Evolutionary conservation across 2,113 vertebrate species (phyloP).

Genomic region (Potamarius usumacintae): DNA sequence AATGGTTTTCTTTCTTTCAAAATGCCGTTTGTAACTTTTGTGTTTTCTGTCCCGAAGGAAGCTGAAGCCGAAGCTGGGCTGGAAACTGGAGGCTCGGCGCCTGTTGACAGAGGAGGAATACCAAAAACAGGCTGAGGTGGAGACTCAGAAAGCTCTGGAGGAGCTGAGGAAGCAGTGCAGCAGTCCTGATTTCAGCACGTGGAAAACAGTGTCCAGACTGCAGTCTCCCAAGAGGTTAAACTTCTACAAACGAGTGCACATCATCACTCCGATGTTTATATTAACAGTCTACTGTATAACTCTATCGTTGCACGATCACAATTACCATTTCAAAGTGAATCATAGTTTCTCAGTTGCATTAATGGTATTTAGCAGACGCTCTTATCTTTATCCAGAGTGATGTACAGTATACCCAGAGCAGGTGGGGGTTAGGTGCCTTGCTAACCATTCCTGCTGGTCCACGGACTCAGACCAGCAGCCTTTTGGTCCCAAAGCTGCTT

Average conservation of each 20-base stretch:
- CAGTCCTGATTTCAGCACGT: constrained; percentile 87
- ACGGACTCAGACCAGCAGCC: too few relatives aligned
- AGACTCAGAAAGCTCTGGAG: constrained; percentile 84
- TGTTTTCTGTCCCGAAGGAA: constrained; percentile 68
- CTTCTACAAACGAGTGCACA: neutral
- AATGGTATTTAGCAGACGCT: too few relatives aligned
- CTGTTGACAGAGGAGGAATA: constrained; percentile 92
- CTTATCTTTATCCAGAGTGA: too few relatives aligned
- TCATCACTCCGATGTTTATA: neutral
- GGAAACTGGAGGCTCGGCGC: constrained; percentile 74
- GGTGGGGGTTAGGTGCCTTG: too few relatives aligned
- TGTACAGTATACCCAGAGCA: too few relatives aligned
- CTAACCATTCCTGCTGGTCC: too few relatives aligned
- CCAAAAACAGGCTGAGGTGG: constrained; percentile 81
- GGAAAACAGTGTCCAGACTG: constrained; percentile 85
- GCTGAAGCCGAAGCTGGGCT: constrained; percentile 62
- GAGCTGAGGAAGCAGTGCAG: constrained; percentile 81
- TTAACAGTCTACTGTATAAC: too few relatives aligned
- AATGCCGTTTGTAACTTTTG: neutral
- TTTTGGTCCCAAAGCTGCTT: too few relatives aligned
- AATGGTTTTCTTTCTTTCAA: neutral
- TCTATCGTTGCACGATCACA: neutral
- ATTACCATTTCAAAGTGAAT: neutral
- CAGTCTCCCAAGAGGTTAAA: constrained; percentile 89
- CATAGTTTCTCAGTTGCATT: too few relatives aligned